Conservation (phyloP, 2,797 vertebrate genomes). For the Sebastes baramenuke region DNA sequence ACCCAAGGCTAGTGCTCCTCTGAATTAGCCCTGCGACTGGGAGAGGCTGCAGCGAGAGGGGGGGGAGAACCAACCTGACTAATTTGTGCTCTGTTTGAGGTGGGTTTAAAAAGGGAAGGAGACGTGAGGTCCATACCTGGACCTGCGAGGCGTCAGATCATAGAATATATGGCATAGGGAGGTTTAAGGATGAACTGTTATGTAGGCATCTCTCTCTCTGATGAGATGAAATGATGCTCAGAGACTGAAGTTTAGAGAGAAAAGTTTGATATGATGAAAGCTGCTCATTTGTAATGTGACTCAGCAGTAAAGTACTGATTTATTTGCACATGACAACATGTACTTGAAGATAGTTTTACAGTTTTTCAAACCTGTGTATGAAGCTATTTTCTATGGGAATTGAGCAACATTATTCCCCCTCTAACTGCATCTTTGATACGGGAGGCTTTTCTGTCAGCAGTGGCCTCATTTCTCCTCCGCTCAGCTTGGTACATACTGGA, state of each 20-base stretch:
- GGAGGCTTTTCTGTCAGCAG: slow-evolving; percentile 66
- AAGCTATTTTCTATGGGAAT: slow-evolving; percentile 62
- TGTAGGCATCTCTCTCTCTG: not conserved
- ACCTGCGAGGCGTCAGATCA: slow-evolving; percentile 35
- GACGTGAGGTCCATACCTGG: slow-evolving; percentile 71
- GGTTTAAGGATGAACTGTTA: slow-evolving; percentile 22
- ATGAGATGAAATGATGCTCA: slow-evolving; percentile 30
- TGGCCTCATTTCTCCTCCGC: slow-evolving; percentile 73
- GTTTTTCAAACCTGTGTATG: slow-evolving; percentile 43
- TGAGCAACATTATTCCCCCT: slow-evolving; percentile 58
- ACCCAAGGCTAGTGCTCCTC: slow-evolving; percentile 71
- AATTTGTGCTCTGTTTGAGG: slow-evolving; percentile 69
- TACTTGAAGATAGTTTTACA: slow-evolving; percentile 7
- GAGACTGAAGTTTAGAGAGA: slow-evolving; percentile 29
- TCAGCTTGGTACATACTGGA: slow-evolving; percentile 69
- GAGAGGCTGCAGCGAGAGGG: slow-evolving; percentile 42
- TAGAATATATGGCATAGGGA: slow-evolving; percentile 18
- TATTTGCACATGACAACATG: slow-evolving; percentile 5
- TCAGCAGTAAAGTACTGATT: not conserved
- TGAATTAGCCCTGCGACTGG: slow-evolving; percentile 75
- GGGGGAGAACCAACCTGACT: slow-evolving; percentile 43
- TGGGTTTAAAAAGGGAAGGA: slow-evolving; percentile 61
- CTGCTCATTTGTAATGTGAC: slow-evolving; percentile 30
- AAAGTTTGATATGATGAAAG: slow-evolving; percentile 48
- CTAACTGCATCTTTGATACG: slow-evolving; percentile 69